Base-by-base conservation (phyloP, 2,113 vertebrate species). In the Anolis carolinensis region DNA sequence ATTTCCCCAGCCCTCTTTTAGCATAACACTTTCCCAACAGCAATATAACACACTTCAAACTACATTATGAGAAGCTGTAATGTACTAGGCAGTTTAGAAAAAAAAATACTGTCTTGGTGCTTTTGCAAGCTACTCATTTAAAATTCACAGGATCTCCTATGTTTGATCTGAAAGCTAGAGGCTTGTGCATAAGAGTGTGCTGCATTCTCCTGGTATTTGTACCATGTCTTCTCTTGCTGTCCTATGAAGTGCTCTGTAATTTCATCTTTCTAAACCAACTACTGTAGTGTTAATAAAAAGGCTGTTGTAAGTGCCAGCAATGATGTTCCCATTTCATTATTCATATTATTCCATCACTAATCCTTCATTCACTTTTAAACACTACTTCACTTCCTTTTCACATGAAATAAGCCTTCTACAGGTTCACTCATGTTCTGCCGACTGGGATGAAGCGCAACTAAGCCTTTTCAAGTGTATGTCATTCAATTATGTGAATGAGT, bases 291-390 rank as follows among this genome's bases (percentile, higher is more conserved):
- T 84, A 89, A 93, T 92, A 92, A 90, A 91, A 89, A 84, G 82
- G 32, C 82, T 32, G 44, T 89, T 90, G 67, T 80, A 92, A 92
- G 82, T 87, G 82, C 89, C 0, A 0, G 84, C 65, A 93, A 75
- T 1, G 2, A 2, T 87, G 82, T 74, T 85, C 63, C 87, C 50
- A 1, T 67, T 87, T 87, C 55, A 0, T 79, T 87, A 32, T 87
- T 94, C 0, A 84, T 89, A 85, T 82, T 86, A 90, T 87, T 77
- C 78, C 81, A 75, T 82, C 92, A 63, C 87, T 91, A 93, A 94
- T 92, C 88, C 92, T 95, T 85, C 88, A 85, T 86, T 87, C 83
- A 84, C 87, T 84, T 88, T 90, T 93, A 94, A 92, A 89, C 75
- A 9, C 0, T 91, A 83, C 90, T 89, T 93, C 87, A 91, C 90